Percentiles rank a stretch among this genome's conserved stretches.
These are phyloP conservation scores for Zygaena filipendulae DNA, from an alignment of 2,888 invertebrate genomes.

Conservation along the genomic window DNA sequence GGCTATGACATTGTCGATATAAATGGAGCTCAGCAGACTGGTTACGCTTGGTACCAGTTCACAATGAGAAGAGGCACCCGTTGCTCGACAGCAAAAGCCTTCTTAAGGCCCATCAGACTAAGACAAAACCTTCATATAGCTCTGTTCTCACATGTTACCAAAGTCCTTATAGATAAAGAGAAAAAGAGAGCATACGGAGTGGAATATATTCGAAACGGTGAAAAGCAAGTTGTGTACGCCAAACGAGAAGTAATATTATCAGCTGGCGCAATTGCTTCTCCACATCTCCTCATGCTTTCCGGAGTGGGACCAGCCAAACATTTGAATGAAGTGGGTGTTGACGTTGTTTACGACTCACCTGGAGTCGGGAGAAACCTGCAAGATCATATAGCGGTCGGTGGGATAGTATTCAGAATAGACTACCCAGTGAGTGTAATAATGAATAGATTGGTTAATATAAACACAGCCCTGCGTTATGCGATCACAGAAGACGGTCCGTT, in stretches of 20 bases:
- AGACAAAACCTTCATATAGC: slow-evolving; percentile 86
- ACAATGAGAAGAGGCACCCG: slow-evolving; percentile 88
- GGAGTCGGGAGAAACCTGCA: slow-evolving; percentile 90
- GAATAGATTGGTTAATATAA: slow-evolving; percentile 83
- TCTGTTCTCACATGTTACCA: slow-evolving; percentile 82
- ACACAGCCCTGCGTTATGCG: slow-evolving; percentile 85
- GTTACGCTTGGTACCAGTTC: slow-evolving; percentile 87
- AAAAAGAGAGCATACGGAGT: slow-evolving; percentile 82
- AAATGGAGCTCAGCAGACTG: slow-evolving; percentile 88
- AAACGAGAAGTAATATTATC: slow-evolving; percentile 85
- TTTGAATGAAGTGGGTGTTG: slow-evolving; percentile 75
- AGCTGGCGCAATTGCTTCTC: slow-evolving; percentile 91
- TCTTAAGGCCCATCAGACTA: slow-evolving; percentile 80
- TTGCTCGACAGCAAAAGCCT: slow-evolving; percentile 88
- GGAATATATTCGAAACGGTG: slow-evolving; percentile 77
- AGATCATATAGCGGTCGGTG: slow-evolving; percentile 91
- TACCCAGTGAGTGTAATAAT: slow-evolving; percentile 83
- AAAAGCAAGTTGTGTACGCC: slow-evolving; percentile 72
- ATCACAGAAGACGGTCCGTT: slow-evolving; percentile 88
- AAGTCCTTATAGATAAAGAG: slow-evolving; percentile 76
- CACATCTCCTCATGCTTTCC: slow-evolving; percentile 91
- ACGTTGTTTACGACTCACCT: slow-evolving; percentile 79
- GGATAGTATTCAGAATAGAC: slow-evolving; percentile 83
- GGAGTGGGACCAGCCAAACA: slow-evolving; percentile 87
- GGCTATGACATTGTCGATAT: slow-evolving; percentile 88